A percentile compares a stretch with the other conserved stretches of the same genome.
These are phyloP conservation scores for Semotilus atromaculatus DNA, from an alignment of 2,797 vertebrate species.

Conservation along the genomic window DNA sequence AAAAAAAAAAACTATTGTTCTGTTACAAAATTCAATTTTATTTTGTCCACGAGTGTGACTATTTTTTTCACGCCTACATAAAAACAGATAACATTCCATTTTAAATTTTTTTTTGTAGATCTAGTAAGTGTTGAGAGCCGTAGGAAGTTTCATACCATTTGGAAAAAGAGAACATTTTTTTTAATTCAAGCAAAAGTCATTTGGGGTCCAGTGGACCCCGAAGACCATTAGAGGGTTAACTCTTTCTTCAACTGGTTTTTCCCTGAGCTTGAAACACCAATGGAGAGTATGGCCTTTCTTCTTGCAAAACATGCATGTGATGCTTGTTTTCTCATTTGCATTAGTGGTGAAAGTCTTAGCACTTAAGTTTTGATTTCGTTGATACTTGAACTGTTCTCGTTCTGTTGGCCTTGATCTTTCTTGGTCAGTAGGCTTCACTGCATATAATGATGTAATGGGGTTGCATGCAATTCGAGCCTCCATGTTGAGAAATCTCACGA, in stretches of 20 bases:
- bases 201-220: too few species aligned
- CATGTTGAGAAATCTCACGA: slow-evolving; percentile 46
- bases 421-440: slow-evolving; percentile 43
- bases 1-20: too few species aligned
- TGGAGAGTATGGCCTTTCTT: slow-evolving; percentile 28
- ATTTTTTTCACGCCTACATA: too few species aligned
- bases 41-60: too few species aligned
- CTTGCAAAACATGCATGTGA: slow-evolving; percentile 20
- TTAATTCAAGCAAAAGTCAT: too few species aligned
- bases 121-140: too few species aligned
- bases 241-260: slow-evolving; percentile 21
- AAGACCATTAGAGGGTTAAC: too few species aligned
- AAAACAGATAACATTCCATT: too few species aligned
- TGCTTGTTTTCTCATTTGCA: slow-evolving; percentile 9
- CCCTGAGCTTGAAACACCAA: slow-evolving; percentile 37
- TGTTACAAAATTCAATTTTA: too few species aligned
- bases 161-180: too few species aligned
- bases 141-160: too few species aligned
- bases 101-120: too few species aligned
- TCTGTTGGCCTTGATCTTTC: slow-evolving; percentile 26
- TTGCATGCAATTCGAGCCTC: slow-evolving; percentile 50
- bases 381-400: slow-evolving; percentile 8
- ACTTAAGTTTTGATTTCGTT: slow-evolving; percentile 9
- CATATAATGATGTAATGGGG: slow-evolving; percentile 45
- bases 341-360: slow-evolving; percentile 39